A percentile compares a stretch with the other conserved stretches of the same genome.
These are phyloP conservation scores for Elachura formosa DNA, from an alignment of 2,113 vertebrate species.

Conservation along the genomic window DNA sequence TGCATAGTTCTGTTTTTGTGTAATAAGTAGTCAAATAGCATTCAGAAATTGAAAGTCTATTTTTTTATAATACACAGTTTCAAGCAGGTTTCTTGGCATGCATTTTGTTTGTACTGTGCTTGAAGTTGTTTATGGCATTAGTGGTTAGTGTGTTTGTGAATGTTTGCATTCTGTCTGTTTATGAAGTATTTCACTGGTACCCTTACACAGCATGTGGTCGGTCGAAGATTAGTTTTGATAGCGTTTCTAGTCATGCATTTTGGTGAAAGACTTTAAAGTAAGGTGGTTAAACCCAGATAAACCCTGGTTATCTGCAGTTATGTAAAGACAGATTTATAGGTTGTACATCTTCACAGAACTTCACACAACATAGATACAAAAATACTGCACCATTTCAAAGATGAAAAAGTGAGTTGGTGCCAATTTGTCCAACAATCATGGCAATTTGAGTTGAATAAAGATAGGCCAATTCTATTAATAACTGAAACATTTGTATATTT, in stretches of 20 bases:
- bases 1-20: neutral
- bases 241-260: neutral
- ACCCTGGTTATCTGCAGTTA: neutral
- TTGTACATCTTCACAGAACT: neutral
- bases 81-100: constrained; percentile 61
- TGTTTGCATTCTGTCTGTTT: constrained; percentile 54
- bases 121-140: constrained; percentile 56
- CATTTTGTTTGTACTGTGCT: constrained; percentile 56
- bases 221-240: constrained; percentile 1
- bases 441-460: neutral
- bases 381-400: neutral
- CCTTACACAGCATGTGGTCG: constrained; percentile 36
- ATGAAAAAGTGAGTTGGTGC: neutral
- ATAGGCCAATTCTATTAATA: constrained; percentile 32
- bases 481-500: neutral
- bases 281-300: neutral
- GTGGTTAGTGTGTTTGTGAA: constrained; percentile 51
- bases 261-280: constrained; percentile 17
- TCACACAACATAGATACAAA: neutral
- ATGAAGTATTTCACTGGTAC: constrained; percentile 42
- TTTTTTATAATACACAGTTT: constrained; percentile 35
- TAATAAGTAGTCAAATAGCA: neutral
- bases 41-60: neutral
- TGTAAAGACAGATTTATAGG: neutral
- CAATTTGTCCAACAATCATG: neutral